Evolutionary conservation across 2,888 invertebrate genomes (phyloP).

Genomic region (Parasteatoda lunata): DNA sequence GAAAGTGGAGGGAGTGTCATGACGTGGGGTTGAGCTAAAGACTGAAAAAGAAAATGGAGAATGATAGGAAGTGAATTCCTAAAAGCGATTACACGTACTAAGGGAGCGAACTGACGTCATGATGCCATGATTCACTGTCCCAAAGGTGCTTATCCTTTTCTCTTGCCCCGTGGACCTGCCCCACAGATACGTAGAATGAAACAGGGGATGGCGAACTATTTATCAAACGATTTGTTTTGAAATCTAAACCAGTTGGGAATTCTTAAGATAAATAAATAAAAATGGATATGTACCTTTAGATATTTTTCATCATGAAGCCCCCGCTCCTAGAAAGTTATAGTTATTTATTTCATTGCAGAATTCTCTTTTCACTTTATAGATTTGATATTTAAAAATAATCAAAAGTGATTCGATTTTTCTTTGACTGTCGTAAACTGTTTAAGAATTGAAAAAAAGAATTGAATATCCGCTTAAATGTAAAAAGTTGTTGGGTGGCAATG

Average conservation of each 20-base stretch:
- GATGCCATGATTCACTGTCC: slow-evolving; percentile 59
- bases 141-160: slow-evolving; percentile 31
- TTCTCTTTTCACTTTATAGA: too few species aligned
- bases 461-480: too few species aligned
- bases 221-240: neutral
- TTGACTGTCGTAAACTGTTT: too few species aligned
- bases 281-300: neutral
- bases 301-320: too few species aligned
- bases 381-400: too few species aligned
- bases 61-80: slow-evolving; percentile 37
- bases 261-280: neutral
- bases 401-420: too few species aligned
- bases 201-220: slow-evolving; percentile 6
- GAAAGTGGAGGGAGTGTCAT: neutral
- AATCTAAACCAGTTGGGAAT: neutral
- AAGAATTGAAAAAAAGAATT: too few species aligned
- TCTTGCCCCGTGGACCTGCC: neutral
- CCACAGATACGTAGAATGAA: slow-evolving; percentile 28
- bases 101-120: slow-evolving; percentile 23
- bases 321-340: too few species aligned
- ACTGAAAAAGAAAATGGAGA: slow-evolving; percentile 6
- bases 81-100: slow-evolving; percentile 57
- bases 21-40: neutral
- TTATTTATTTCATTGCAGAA: too few species aligned
- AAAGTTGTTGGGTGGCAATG: too few species aligned